phyloP scores from a whole-genome alignment of 2,888 invertebrate genomes.

The Apamea sordens region DNA sequence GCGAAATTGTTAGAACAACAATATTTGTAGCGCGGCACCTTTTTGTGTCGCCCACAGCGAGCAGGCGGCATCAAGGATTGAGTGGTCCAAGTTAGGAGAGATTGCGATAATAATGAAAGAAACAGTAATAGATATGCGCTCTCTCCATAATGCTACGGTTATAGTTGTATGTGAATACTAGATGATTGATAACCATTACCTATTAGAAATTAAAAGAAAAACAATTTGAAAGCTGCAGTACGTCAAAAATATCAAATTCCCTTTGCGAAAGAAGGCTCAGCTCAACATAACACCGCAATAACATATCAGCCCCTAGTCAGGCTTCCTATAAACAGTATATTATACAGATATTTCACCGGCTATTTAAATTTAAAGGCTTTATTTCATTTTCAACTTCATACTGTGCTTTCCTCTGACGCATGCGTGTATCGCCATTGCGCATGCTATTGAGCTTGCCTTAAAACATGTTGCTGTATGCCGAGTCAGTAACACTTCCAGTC shows the following conservation, averaged over 20 bases:
- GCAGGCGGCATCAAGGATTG: constrained; percentile 64
- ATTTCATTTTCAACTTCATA: not conserved
- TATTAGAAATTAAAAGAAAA: not conserved
- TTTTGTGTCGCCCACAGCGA: constrained; percentile 74
- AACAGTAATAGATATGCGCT: not conserved
- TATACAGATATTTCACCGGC: not conserved
- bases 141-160: not conserved
- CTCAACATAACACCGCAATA: not conserved
- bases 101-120: not conserved
- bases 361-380: not conserved
- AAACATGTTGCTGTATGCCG: not conserved
- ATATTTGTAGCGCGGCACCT: constrained; percentile 75
- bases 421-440: not conserved
- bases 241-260: not conserved
- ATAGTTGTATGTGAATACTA: not conserved
- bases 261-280: not conserved
- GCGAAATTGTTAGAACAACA: constrained; percentile 76
- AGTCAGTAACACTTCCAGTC: too few relatives aligned
- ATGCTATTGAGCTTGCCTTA: not conserved
- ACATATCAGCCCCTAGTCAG: not conserved
- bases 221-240: not conserved
- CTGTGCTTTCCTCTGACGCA: not conserved
- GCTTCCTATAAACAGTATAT: not conserved
- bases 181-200: not conserved
- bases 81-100: constrained; percentile 54